These are phyloP conservation scores for Nomada goodeniana DNA, from an alignment of 2,888 invertebrate species.

Conservation along the genomic window DNA sequence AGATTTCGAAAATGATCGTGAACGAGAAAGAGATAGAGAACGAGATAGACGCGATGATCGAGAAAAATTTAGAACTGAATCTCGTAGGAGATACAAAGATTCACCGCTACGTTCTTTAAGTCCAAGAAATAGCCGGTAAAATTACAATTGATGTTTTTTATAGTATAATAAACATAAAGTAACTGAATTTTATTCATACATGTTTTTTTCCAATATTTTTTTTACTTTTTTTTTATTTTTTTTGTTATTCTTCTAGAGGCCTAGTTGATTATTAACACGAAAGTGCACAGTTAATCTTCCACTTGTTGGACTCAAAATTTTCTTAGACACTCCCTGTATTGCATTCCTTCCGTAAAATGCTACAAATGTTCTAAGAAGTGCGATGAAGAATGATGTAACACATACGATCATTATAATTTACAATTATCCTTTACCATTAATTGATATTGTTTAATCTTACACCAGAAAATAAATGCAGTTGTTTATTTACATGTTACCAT, in stretches of 20 bases:
- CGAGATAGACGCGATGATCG: slow-evolving; percentile 80
- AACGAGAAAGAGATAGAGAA: slow-evolving; percentile 73
- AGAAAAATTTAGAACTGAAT: slow-evolving; percentile 78
- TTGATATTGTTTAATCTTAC: slow-evolving; percentile 46
- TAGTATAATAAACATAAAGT: slow-evolving; percentile 13
- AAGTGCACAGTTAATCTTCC: slow-evolving; percentile 58
- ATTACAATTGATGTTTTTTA: slow-evolving; percentile 19
- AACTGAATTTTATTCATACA: background rate
- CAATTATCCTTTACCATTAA: slow-evolving; percentile 37
- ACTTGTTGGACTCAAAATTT: slow-evolving; percentile 55
- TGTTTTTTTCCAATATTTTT: background rate
- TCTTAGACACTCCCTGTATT: slow-evolving; percentile 61
- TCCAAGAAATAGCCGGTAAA: slow-evolving; percentile 80
- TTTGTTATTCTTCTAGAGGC: slow-evolving; percentile 75
- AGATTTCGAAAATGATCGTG: slow-evolving; percentile 75
- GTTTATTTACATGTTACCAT: slow-evolving; percentile 43
- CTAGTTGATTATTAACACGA: slow-evolving; percentile 81
- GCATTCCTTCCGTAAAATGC: slow-evolving; percentile 67
- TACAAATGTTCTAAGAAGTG: slow-evolving; percentile 32
- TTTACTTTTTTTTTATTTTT: no score
- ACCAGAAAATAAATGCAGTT: slow-evolving; percentile 45
- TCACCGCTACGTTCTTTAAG: slow-evolving; percentile 79
- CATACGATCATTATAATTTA: slow-evolving; percentile 28
- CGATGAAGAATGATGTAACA: slow-evolving; percentile 27
- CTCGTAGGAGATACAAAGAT: slow-evolving; percentile 78